These are phyloP conservation scores for Neelides sp. DNA, from an alignment of 1,140 invertebrate species.

Conservation along the genomic window DNA sequence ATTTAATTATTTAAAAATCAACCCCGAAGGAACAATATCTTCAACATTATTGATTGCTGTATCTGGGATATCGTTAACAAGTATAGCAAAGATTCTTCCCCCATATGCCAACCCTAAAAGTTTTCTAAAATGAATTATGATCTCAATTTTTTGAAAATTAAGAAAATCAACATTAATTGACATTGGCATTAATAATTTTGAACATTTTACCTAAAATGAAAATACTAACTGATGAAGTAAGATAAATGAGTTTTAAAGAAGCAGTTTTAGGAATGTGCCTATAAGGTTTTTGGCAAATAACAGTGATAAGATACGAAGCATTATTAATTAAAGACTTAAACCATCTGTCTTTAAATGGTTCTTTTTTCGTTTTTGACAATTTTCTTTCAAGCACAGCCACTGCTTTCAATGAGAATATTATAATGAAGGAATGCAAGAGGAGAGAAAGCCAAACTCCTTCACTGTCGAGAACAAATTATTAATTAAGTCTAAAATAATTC, in stretches of 20 bases:
- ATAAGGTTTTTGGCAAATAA: conserved; percentile 4
- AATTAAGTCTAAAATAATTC: no score
- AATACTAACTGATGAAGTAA: neutral
- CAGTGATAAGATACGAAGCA: neutral
- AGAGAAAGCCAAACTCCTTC: conserved; percentile 2
- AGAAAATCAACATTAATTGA: neutral
- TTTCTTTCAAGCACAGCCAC: neutral
- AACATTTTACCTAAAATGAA: conserved; percentile 1
- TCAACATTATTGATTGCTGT: neutral
- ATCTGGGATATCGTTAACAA: neutral
- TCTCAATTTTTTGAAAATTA: neutral
- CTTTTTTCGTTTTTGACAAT: neutral
- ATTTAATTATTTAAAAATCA: neutral
- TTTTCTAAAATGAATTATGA: neutral
- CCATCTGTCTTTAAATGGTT: neutral
- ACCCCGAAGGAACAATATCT: neutral
- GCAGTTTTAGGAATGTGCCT: neutral
- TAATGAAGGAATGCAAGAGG: neutral
- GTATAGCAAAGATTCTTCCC: neutral
- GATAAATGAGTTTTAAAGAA: neutral
- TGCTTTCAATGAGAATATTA: neutral
- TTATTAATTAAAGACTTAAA: neutral
- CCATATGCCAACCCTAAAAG: conserved; percentile 1
- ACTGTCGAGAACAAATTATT: no score
- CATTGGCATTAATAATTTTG: neutral